Evolutionary conservation across 2,888 invertebrate genomes (phyloP).

Genomic region (Melipona beecheii): DNA sequence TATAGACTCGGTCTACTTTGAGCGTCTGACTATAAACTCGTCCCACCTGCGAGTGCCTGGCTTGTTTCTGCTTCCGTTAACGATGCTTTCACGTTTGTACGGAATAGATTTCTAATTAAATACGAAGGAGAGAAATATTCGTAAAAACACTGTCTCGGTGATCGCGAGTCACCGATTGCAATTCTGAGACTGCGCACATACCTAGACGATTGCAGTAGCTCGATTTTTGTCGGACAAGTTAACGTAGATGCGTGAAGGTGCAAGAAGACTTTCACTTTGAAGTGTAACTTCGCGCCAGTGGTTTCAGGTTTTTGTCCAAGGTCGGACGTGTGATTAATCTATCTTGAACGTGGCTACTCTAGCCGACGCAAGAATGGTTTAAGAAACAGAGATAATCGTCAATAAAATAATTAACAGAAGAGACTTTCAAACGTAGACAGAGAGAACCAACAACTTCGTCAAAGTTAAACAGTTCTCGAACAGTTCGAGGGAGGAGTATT

Average conservation of each 20-base stretch:
- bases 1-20: too few species aligned
- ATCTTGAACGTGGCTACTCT: not conserved
- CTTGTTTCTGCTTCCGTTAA: too few species aligned
- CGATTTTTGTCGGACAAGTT: conserved; percentile 4
- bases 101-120: too few species aligned
- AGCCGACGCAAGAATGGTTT: not conserved
- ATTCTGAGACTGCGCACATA: not conserved
- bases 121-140: too few species aligned
- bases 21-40: too few species aligned
- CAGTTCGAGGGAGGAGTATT: not conserved
- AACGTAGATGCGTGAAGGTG: not conserved
- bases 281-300: not conserved
- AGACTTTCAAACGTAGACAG: too few species aligned
- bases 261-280: conserved; percentile 14
- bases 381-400: not conserved
- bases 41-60: too few species aligned
- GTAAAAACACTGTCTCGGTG: not conserved
- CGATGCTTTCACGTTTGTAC: too few species aligned
- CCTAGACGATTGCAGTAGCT: not conserved
- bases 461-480: too few species aligned
- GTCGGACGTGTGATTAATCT: not conserved
- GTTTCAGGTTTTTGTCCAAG: not conserved
- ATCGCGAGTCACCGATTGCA: not conserved
- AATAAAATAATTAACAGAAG: too few species aligned
- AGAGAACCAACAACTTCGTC: too few species aligned